phyloP scores from a whole-genome alignment of 2,797 vertebrate genomes.

The Amphiprion clarkii region DNA sequence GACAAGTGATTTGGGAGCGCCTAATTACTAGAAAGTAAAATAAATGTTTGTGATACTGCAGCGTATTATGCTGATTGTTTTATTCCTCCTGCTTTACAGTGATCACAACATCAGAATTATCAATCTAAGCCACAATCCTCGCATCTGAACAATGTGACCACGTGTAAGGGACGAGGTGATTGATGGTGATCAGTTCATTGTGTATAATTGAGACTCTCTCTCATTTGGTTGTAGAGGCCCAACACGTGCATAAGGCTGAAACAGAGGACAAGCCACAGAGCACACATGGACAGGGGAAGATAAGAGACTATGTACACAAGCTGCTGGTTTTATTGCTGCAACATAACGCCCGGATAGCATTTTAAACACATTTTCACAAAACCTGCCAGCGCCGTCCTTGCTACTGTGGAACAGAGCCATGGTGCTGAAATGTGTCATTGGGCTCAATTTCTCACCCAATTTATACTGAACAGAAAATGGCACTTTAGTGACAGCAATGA shows the following conservation, averaged over 20 bases:
- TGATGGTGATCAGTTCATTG: constrained; percentile 59
- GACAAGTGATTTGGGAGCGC: neutral
- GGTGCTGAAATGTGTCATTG: constrained; percentile 68
- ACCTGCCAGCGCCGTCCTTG: constrained; percentile 59
- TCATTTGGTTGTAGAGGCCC: constrained; percentile 45
- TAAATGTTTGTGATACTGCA: neutral
- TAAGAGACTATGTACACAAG: constrained; percentile 83
- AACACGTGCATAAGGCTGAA: constrained; percentile 70
- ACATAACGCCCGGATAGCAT: constrained; percentile 73
- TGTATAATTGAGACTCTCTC: constrained; percentile 54
- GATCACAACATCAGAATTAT: constrained; percentile 26
- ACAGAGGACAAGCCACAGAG: constrained; percentile 69
- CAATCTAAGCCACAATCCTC: constrained; percentile 32
- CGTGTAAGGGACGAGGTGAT: constrained; percentile 31
- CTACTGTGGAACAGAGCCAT: constrained; percentile 54
- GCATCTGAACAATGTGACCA: constrained; percentile 25
- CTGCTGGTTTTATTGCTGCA: constrained; percentile 79
- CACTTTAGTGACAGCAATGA: constrained; percentile 39
- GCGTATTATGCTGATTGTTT: neutral
- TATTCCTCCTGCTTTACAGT: neutral
- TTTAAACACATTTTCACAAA: constrained; percentile 73
- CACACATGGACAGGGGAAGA: constrained; percentile 78
- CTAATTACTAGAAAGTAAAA: neutral
- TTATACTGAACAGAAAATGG: constrained; percentile 41
- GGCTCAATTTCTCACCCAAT: constrained; percentile 72